Base-by-base conservation (phyloP, 1,140 invertebrate species). In the Pseudomyrmex dendroicus region DNA sequence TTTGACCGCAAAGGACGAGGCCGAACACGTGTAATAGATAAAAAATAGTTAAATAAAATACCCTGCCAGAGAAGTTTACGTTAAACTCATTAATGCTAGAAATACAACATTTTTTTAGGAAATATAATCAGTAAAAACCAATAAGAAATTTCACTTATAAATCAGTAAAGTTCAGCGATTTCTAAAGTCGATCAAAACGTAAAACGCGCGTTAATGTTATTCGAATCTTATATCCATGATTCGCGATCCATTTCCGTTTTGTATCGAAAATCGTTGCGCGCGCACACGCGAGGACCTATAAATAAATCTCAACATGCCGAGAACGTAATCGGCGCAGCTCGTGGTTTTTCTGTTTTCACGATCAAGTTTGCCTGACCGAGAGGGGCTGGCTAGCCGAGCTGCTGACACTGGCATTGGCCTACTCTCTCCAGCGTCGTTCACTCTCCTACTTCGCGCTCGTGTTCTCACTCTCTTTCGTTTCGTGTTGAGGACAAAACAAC, bases 351-450 rank as follows among this genome's bases (percentile, higher is more conserved):
- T 92, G 89, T 92, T 93, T 94, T 93, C 91, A 93, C 88, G 91
- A 93, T 93, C 92, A 93, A 93, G 92, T 93, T 93, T 93, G 86
- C 17, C 62, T 13, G 73, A n/a, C 90, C 87, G 86, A 86, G 88
- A 89, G 88, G 89, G 89, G 89, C 90, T 89, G 89, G 89, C 89
- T 92, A 93, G 90, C 89, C 90, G 88, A 91, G 92, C 84, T 88
- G 86, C 89, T 94, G 92, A 92, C 92, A 93, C 90, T 93, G 92
- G 90, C 92, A 94, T 92, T 94, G 92, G 92, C 92, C 92, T 93
- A 94, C 92, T 93, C 92, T 93, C 90, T 91, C 91, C 88, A 66
- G 82, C 87, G 87, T 90, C 87, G 87, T 90, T 90, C 91, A 91
- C 91, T 92, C 91, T 92, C 92, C 85, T 89, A 80, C 89, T 91